Evolutionary conservation across 1,140 invertebrate species (phyloP).

Genomic region (Archegozetes longisetosus): DNA sequence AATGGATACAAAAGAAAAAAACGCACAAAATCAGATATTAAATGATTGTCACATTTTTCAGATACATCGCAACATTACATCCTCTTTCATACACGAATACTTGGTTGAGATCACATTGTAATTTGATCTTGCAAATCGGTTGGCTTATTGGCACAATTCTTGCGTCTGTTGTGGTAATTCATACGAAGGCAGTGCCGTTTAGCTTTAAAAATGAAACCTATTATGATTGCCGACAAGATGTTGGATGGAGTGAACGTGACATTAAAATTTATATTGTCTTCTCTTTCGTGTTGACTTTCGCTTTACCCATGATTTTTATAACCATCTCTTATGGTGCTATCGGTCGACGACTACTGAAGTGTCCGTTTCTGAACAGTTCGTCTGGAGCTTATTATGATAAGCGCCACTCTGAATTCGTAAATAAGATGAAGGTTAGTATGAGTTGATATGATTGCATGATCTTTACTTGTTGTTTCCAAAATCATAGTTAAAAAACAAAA

Average conservation of each 20-base stretch:
- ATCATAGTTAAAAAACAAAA: too few relatives aligned
- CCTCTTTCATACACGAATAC: slow-evolving; percentile 22
- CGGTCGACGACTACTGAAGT: slow-evolving; percentile 19
- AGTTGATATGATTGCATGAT: background rate
- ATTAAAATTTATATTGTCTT: slow-evolving; percentile 28
- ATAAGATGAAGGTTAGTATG: slow-evolving; percentile 34
- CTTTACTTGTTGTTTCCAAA: background rate
- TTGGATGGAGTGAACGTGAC: slow-evolving; percentile 21
- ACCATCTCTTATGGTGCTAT: slow-evolving; percentile 34
- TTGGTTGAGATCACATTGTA: slow-evolving; percentile 11
- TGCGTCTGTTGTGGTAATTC: slow-evolving; percentile 31
- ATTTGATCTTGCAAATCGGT: slow-evolving; percentile 4
- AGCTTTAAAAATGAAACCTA: slow-evolving; percentile 24
- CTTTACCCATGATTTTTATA: slow-evolving; percentile 33
- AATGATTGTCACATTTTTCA: slow-evolving; percentile 21
- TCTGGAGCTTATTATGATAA: background rate
- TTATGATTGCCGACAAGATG: slow-evolving; percentile 28
- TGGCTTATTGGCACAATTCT: slow-evolving; percentile 32
- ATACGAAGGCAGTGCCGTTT: slow-evolving; percentile 26
- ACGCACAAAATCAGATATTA: too few relatives aligned
- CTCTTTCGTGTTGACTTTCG: slow-evolving; percentile 35
- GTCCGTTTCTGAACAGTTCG: background rate
- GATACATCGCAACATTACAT: slow-evolving; percentile 32
- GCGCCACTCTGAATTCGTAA: slow-evolving; percentile 15
- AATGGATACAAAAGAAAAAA: too few relatives aligned